Evolutionary conservation across 2,113 vertebrate species (phyloP), one percentile per base, ranked within the genome.

Genomic region (Erpornis zantholeuca): DNA sequence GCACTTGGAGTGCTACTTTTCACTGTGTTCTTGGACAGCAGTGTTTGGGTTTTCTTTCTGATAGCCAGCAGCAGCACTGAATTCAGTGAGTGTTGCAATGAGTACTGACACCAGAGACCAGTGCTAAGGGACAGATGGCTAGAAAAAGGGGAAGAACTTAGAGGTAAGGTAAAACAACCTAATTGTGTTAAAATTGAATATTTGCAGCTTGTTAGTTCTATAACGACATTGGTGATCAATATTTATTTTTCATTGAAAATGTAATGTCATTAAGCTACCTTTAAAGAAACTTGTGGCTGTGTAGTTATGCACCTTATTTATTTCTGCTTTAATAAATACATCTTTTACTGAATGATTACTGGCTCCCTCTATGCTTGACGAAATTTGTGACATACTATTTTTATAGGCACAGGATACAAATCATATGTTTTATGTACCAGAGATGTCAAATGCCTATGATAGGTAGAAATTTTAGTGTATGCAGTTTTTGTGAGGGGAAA

Each of bases 371-470:
- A 64, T 71, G 81, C 81, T 84, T 94, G 90, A 92, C 92, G 52
- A 94, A 92, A 93, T 50, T 42, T 94, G 64, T 96, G 90, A 94
- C 60, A 66, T 42, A 79, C 65, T 82, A 95, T 92, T 80, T 86
- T 91, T 84, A 65, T 88, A 90, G 92, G 78, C 60, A 57, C 70
- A 80, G 94, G 96, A 60, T 95, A 81, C 27, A 90, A 96, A 86
- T 96, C 29, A 27, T 86, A 63, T 25, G 29, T 93, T 97, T 86
- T 91, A 69, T 91, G 57, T 84, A 91, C n/a, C 71, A 82, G 64
- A 93, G 86, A 85, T 94, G 13, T 31, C 2, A 7, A 88, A 66
- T 95, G 66, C 38, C 89, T 80, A 28, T 82, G 71, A 57, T 71
- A 92, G 84, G 79, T 83, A 92, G 91, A 96, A 76, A 82, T 83